These are phyloP conservation scores for Camptogramma bilineatum DNA, from an alignment of 2,888 invertebrate species.

Conservation along the genomic window DNA sequence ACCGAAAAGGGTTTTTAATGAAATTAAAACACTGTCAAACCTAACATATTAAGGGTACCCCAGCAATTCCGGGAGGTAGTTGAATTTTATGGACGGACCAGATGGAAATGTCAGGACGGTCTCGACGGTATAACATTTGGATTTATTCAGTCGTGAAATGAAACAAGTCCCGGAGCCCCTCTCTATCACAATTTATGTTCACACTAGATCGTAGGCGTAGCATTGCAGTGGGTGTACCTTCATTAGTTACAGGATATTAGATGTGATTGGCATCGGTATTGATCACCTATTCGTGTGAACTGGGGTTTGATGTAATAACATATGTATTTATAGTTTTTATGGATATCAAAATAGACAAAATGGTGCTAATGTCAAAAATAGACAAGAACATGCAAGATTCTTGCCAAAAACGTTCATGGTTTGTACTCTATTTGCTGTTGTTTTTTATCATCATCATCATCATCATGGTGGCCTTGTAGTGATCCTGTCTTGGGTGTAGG, in stretches of 20 bases:
- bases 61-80: slow-evolving; percentile 53
- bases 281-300: slow-evolving; percentile 12
- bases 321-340: not conserved
- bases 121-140: slow-evolving; percentile 77
- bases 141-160: slow-evolving; percentile 85
- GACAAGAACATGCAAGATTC: no score
- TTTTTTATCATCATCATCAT: no score
- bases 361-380: no score
- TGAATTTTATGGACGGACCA: slow-evolving; percentile 72
- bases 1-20: slow-evolving; percentile 24
- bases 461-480: no score
- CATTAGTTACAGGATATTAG: slow-evolving; percentile 62
- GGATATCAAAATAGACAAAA: not conserved
- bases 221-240: slow-evolving; percentile 61
- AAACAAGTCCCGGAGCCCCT: slow-evolving; percentile 77
- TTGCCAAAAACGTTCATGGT: no score
- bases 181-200: slow-evolving; percentile 82
- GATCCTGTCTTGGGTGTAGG: no score
- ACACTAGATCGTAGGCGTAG: slow-evolving; percentile 78
- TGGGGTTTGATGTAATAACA: not conserved
- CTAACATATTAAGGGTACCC: slow-evolving; percentile 36
- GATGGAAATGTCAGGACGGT: slow-evolving; percentile 63
- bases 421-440: no score
- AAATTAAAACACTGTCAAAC: slow-evolving; percentile 35
- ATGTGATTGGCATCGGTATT: slow-evolving; percentile 21